Base-by-base conservation (phyloP, 2,797 vertebrate genomes). In the Delichon dasypus region DNA sequence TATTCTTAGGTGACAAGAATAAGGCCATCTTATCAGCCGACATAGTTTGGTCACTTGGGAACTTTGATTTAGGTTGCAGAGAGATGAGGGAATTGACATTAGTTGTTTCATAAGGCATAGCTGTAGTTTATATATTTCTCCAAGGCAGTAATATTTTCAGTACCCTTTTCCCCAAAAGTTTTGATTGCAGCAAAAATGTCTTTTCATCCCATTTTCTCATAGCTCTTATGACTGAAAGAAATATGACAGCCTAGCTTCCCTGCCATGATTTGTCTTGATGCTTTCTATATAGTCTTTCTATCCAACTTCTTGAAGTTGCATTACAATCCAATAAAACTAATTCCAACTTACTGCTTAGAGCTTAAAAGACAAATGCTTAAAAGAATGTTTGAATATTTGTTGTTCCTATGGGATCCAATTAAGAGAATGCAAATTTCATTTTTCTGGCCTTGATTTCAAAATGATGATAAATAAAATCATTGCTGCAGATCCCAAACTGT, bases 341-440 rank as follows among this genome's bases (percentile, higher is more conserved):
- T 29, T 27, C 66, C 14, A 51, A 61, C 45, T 70, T 88, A 66
- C 13, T 66, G 62, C 88, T 54, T 72, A 71, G 20, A 50, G 12
- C 22, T 94, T 54, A 36, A 74, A 96, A 78, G 36, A 64, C 34
- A 42, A 79, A 22, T 76, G 38, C 26, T 88, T 93, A 36, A 87
- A 96, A 89, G 34, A 95, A 71, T 34, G 13, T 47, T 60, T 91
- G 61, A 85, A 19, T 54, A 84, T 16, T 80, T 67, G 25, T 10
- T 94, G 27, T 71, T 85, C 92, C 93, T 94, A 60, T 16, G 90
- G 78, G 78, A 95, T 34, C 50, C 79, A 96, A 93, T 94, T 91
- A 97, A 88, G 82, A 92, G 57, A 87, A 93, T 44, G 26, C 30
- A 92, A 47, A 92, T 86, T 78, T 68, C 10, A 60, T 83, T 85